phyloP scores from a whole-genome alignment of 1,140 invertebrate species.

The Drosophila watanabei region DNA sequence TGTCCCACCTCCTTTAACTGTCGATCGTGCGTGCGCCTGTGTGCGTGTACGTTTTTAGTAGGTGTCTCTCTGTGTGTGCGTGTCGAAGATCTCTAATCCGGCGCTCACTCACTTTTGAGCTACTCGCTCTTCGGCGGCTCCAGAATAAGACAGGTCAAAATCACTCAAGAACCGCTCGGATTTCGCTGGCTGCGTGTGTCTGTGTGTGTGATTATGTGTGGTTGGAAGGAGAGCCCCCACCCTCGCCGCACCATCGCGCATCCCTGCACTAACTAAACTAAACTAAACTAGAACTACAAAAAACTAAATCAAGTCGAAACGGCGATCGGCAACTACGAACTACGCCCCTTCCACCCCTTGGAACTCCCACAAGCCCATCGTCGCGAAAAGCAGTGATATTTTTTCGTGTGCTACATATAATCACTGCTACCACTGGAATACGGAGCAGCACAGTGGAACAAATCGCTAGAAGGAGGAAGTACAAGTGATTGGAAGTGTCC shows the following conservation, averaged over 20 bases:
- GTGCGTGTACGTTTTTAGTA: constrained; percentile 12
- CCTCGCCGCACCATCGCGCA: constrained; percentile 19
- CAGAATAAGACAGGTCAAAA: constrained; percentile 51
- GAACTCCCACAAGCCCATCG: constrained; percentile 13
- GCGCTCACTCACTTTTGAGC: constrained; percentile 60
- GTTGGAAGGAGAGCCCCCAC: constrained; percentile 1
- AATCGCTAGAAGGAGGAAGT: neutral
- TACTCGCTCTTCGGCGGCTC: constrained; percentile 10
- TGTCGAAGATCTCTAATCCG: constrained; percentile 51
- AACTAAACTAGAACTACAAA: constrained; percentile 39
- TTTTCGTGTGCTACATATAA: constrained; percentile 25
- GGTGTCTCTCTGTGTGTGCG: constrained; percentile 12
- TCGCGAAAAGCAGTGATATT: constrained; percentile 32
- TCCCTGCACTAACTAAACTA: constrained; percentile 37
- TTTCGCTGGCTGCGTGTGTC: constrained; percentile 35
- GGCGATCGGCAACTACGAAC: constrained; percentile 75
- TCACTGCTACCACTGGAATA: constrained; percentile 19
- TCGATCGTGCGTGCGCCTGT: constrained; percentile 5
- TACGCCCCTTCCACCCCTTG: constrained; percentile 25
- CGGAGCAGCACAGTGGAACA: constrained; percentile 30
- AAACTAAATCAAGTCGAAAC: constrained; percentile 51
- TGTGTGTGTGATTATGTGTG: constrained; percentile 38
- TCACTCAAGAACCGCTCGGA: constrained; percentile 51
- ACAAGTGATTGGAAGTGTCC: neutral
- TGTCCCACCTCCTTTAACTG: constrained; percentile 55